These are phyloP conservation scores for Vidua chalybeata DNA, from an alignment of 2,113 vertebrate species.

Conservation along the genomic window DNA sequence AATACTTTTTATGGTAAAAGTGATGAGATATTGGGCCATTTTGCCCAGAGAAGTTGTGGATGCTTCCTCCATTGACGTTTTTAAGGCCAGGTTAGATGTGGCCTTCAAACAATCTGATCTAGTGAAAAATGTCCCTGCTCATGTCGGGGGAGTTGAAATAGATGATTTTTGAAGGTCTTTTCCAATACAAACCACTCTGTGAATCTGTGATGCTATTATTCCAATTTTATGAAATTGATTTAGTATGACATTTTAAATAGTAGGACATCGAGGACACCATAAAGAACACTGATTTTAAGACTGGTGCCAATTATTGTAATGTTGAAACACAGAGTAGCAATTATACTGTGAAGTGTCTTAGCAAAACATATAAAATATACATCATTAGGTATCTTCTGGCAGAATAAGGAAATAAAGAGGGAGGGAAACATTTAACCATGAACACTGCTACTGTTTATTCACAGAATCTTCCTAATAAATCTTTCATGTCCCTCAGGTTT, in stretches of 20 bases:
- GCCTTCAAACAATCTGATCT: neutral
- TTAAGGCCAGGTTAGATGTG: neutral
- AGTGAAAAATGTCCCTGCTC: neutral
- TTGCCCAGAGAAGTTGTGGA: neutral
- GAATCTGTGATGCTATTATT: neutral
- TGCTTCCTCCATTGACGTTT: neutral
- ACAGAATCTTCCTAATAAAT: neutral
- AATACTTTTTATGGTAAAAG: accelerated
- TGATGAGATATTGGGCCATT: neutral
- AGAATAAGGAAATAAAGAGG: neutral
- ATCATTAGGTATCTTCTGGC: neutral
- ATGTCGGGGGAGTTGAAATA: neutral
- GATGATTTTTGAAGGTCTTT: neutral
- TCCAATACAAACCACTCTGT: neutral
- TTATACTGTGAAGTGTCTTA: neutral
- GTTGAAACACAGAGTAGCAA: neutral
- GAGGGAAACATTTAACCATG: neutral
- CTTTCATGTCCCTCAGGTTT: neutral
- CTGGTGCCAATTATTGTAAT: neutral
- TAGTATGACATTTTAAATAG: neutral
- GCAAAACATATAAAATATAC: neutral
- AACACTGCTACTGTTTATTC: neutral
- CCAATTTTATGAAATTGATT: neutral
- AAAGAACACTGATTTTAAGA: neutral
- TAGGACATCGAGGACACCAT: neutral